A percentile compares a stretch with the other conserved stretches of the same genome.
phyloP scores from a whole-genome alignment of 2,113 vertebrate genomes.

The Urocynchramus pylzowi region DNA sequence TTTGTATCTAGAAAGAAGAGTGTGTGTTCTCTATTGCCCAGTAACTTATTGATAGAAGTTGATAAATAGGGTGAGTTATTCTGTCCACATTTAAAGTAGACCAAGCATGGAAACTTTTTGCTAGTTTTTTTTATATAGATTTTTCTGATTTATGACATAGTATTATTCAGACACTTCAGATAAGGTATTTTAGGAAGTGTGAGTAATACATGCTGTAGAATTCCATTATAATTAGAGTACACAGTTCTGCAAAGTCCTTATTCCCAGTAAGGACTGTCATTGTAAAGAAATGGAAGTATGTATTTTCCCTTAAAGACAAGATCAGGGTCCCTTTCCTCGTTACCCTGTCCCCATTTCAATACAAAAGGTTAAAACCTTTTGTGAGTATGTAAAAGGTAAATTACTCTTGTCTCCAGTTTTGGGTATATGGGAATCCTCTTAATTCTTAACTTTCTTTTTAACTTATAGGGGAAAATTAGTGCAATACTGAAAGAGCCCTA shows the following conservation, averaged over 20 bases:
- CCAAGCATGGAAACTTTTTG: not conserved
- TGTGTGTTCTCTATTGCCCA: not conserved
- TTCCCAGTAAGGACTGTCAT: not conserved
- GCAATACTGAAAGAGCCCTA: not conserved
- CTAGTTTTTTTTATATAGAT: not conserved
- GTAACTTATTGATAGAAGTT: not conserved
- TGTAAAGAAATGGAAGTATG: not conserved
- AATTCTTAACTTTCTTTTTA: not conserved
- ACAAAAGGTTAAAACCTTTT: not conserved
- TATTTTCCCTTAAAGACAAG: not conserved
- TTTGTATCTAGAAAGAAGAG: not conserved
- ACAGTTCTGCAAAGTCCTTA: not conserved
- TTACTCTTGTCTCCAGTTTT: not conserved
- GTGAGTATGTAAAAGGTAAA: not conserved
- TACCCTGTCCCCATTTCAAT: fast-evolving
- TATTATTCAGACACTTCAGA: not conserved
- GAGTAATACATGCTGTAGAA: not conserved
- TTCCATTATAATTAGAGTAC: not conserved
- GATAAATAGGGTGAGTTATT: not conserved
- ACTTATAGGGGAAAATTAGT: not conserved
- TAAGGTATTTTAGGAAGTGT: not conserved
- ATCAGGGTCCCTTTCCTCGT: not conserved
- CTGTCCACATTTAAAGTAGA: not conserved
- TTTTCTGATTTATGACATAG: not conserved
- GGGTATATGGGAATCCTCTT: not conserved